These are phyloP conservation scores for Hippoglossus stenolepis DNA, from an alignment of 2,113 vertebrate genomes.

Conservation along the genomic window DNA sequence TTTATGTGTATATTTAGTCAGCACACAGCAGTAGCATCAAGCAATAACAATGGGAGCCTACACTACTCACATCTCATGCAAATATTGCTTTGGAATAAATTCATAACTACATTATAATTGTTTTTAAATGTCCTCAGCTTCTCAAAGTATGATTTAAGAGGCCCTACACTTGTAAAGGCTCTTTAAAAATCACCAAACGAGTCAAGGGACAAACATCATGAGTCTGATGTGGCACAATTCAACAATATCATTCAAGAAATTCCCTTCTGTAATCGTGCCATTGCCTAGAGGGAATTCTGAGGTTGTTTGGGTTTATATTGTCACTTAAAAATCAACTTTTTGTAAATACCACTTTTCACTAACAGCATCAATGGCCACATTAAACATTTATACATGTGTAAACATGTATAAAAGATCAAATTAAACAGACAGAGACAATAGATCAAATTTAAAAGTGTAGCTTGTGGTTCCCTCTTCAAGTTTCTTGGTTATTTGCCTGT, in stretches of 20 bases:
- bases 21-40: neutral
- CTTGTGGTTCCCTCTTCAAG: neutral
- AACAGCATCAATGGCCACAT: neutral
- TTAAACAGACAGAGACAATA: neutral
- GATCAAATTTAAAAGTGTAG: neutral
- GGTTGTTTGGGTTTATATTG: neutral
- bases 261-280: neutral
- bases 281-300: neutral
- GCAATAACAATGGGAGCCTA: neutral
- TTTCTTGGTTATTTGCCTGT: too few species aligned
- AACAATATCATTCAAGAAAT: neutral
- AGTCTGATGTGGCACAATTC: neutral
- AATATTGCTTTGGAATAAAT: neutral
- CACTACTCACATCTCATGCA: neutral
- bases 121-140: neutral
- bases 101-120: neutral
- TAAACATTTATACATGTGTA: neutral
- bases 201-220: neutral
- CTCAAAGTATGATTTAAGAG: too few species aligned
- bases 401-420: neutral
- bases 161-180: neutral
- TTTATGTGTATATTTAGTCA: neutral
- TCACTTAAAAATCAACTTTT: neutral
- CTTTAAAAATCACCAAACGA: neutral
- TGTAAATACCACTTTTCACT: neutral